Percentiles rank a stretch among this genome's conserved stretches.
Evolutionary conservation across 2,797 vertebrate genomes (phyloP).

Genomic region (Varecia variegata): DNA sequence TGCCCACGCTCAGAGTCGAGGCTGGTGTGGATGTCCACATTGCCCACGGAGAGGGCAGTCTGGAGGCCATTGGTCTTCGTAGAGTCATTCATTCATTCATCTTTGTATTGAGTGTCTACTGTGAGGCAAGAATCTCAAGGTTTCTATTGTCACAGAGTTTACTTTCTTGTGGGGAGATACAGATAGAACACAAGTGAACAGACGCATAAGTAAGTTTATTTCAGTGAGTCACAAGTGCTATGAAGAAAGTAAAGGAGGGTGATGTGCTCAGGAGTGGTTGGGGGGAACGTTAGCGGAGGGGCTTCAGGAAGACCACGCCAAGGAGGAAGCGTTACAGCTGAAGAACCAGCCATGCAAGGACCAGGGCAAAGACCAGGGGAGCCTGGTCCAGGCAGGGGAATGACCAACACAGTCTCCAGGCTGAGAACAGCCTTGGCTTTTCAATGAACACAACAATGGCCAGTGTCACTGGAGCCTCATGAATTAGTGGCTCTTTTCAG

Average conservation of each 20-base stretch:
- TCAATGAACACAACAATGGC: background rate
- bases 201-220: background rate
- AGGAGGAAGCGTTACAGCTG: background rate
- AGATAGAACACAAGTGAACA: background rate
- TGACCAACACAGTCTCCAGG: accelerated
- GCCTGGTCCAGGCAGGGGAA: background rate
- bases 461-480: background rate
- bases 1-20: background rate
- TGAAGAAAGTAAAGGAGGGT: background rate
- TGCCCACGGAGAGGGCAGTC: background rate
- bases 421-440: background rate
- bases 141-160: background rate
- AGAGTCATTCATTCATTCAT: background rate
- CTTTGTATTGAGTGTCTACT: background rate
- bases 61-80: background rate
- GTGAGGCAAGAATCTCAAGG: background rate
- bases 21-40: background rate
- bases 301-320: background rate
- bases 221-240: background rate
- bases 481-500: background rate
- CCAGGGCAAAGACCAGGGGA: background rate
- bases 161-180: background rate
- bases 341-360: background rate
- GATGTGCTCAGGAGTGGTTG: background rate
- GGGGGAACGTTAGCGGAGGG: background rate